Conservation (phyloP, 2,888 invertebrate species). For the Ennomos quercinarius region DNA sequence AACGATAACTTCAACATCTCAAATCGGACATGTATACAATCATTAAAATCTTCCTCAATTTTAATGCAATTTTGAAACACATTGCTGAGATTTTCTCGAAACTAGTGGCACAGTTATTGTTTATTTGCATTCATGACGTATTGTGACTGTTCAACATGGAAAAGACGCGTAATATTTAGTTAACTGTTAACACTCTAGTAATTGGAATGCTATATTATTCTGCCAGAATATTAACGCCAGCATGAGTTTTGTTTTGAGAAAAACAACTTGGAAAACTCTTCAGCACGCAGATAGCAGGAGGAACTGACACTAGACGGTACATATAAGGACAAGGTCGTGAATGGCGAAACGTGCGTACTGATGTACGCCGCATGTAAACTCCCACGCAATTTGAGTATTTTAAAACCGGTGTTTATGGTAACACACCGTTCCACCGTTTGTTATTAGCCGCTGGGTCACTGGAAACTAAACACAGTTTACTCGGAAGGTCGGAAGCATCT, state of each 20-base stretch:
- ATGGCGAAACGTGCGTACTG: slow-evolving; percentile 2
- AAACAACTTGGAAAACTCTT: background rate
- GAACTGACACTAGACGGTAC: slow-evolving; percentile 29
- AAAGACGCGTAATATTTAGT: too few relatives aligned
- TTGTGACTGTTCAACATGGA: background rate
- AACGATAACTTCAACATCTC: too few relatives aligned
- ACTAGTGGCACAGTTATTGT: slow-evolving; percentile 5
- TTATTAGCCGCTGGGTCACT: slow-evolving; percentile 23
- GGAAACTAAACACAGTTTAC: slow-evolving; percentile 23
- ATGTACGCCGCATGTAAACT: slow-evolving; percentile 16
- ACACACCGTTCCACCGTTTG: slow-evolving; percentile 19
- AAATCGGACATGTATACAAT: too few relatives aligned
- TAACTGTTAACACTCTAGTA: too few relatives aligned
- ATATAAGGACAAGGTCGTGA: slow-evolving; percentile 35
- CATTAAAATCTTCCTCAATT: slow-evolving; percentile 2
- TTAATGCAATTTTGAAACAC: too few relatives aligned
- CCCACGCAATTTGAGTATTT: slow-evolving; percentile 26
- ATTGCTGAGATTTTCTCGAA: slow-evolving; percentile 2
- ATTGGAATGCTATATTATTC: too few relatives aligned
- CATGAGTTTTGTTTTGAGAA: too few relatives aligned
- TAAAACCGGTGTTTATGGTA: slow-evolving; percentile 23
- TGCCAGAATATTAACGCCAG: too few relatives aligned
- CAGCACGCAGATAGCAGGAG: background rate
- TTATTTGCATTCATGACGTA: slow-evolving; percentile 17
- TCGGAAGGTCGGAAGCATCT: slow-evolving; percentile 18